A percentile compares a stretch with the other conserved stretches of the same genome.
These are phyloP conservation scores for Turritopsis dohrnii DNA, from an alignment of 30 jellyfish, hydroid and myxozoan genomes.

Conservation along the genomic window DNA sequence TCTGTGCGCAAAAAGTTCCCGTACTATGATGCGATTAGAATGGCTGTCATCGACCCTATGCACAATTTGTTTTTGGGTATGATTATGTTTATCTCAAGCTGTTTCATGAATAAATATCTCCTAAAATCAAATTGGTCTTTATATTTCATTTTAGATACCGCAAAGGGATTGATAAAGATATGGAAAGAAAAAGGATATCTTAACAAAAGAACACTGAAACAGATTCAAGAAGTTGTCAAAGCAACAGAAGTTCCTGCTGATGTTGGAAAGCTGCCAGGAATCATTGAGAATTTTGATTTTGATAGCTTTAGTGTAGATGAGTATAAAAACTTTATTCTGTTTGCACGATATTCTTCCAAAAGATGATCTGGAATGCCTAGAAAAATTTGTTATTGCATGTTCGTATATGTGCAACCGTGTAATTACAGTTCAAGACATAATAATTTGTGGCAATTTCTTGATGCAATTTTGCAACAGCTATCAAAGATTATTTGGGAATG, in stretches of 20 bases:
- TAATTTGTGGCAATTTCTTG: not conserved
- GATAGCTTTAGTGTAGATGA: slow-evolving; percentile 12
- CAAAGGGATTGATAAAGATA: not conserved
- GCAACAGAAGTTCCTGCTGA: not conserved
- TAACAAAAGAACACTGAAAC: not conserved
- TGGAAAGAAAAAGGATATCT: not conserved
- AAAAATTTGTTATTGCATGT: not conserved
- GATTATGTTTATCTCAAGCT: too few species aligned
- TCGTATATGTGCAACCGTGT: not conserved
- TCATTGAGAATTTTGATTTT: not conserved
- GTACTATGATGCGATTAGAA: too few species aligned
- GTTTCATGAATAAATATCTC: too few species aligned
- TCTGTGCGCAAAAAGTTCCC: too few species aligned
- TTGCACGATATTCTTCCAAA: too few species aligned
- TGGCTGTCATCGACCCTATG: too few species aligned
- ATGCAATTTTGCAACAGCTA: not conserved
- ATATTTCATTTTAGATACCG: not conserved
- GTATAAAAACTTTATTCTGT: not conserved
- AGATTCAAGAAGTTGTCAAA: not conserved
- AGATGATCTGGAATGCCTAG: not conserved
- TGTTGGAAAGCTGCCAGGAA: not conserved
- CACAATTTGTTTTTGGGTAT: too few species aligned
- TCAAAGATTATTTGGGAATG: too few species aligned
- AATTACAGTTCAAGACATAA: not conserved
- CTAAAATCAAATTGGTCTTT: too few species aligned